phyloP scores from a whole-genome alignment of 2,113 vertebrate genomes.

The Ptyas mucosa region DNA sequence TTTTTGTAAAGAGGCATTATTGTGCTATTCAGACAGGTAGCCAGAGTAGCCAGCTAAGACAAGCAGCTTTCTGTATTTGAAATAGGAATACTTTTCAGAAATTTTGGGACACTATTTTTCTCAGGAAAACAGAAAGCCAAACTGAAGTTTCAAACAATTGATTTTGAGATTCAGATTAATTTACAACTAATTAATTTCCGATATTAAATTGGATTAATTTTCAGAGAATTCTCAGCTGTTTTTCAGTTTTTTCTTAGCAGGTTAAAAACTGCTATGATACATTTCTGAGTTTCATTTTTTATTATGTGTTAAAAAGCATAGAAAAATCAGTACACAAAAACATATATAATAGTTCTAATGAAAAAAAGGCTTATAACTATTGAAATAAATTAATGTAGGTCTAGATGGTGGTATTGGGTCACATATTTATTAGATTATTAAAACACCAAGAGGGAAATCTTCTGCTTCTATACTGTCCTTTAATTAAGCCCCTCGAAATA shows the following conservation, averaged over 20 bases:
- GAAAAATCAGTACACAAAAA: neutral
- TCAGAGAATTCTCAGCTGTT: neutral
- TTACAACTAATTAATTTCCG: neutral
- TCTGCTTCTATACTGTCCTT: conserved; percentile 27
- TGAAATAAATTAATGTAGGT: neutral
- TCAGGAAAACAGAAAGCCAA: neutral
- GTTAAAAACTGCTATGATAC: neutral
- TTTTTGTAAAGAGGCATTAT: neutral
- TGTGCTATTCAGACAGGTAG: neutral
- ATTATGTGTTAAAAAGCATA: neutral
- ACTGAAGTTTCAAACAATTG: neutral
- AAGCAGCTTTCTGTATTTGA: neutral
- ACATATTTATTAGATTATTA: neutral
- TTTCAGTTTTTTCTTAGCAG: neutral
- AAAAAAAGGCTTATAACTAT: neutral
- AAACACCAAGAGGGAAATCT: neutral
- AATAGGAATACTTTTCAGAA: neutral
- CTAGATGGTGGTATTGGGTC: neutral
- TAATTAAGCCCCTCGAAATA: conserved; percentile 44
- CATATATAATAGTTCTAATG: no score
- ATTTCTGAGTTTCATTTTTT: neutral
- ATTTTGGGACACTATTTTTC: neutral
- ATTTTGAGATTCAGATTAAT: neutral
- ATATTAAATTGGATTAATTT: neutral
- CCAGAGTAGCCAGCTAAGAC: neutral